Conservation (phyloP, 2,888 invertebrate genomes). For the Agrotis segetum region DNA sequence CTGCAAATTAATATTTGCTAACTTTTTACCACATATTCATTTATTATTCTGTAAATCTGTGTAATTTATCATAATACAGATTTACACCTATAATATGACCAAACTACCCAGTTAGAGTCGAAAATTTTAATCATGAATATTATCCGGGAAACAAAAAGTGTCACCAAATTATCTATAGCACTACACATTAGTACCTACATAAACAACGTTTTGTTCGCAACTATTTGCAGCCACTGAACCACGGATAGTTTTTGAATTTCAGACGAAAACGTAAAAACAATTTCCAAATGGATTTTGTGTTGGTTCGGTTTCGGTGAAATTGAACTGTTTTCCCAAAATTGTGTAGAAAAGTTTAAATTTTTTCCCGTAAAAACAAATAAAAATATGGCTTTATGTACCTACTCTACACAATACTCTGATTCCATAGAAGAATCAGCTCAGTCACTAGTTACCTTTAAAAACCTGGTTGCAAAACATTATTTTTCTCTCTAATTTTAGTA, state of each 20-base stretch:
- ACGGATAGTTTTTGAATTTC: constrained; percentile 53
- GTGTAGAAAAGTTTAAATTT: constrained; percentile 27
- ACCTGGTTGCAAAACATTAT: too few relatives aligned
- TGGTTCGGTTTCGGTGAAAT: constrained; percentile 30
- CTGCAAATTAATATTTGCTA: background rate
- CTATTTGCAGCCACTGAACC: constrained; percentile 55
- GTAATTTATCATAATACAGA: background rate
- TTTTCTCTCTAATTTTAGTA: too few relatives aligned
- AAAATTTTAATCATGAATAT: constrained; percentile 40
- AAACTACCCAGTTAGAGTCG: constrained; percentile 3
- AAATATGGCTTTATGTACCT: background rate
- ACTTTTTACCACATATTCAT: background rate
- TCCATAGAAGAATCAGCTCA: too few relatives aligned
- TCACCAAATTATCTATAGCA: constrained; percentile 31
- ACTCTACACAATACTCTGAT: background rate
- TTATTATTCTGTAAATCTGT: too few relatives aligned
- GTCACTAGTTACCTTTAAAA: too few relatives aligned
- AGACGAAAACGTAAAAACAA: constrained; percentile 61
- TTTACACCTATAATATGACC: background rate
- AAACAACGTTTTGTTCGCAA: constrained; percentile 45
- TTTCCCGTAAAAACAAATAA: constrained; percentile 4
- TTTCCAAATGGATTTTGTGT: constrained; percentile 58
- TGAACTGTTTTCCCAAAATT: constrained; percentile 28
- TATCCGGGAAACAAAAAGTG: constrained; percentile 35
- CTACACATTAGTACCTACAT: constrained; percentile 33